Evolutionary conservation across 64 coral and sea anemone species (phyloP), one percentile per base, ranked within the genome.

Genomic region (Porites australiensis): DNA sequence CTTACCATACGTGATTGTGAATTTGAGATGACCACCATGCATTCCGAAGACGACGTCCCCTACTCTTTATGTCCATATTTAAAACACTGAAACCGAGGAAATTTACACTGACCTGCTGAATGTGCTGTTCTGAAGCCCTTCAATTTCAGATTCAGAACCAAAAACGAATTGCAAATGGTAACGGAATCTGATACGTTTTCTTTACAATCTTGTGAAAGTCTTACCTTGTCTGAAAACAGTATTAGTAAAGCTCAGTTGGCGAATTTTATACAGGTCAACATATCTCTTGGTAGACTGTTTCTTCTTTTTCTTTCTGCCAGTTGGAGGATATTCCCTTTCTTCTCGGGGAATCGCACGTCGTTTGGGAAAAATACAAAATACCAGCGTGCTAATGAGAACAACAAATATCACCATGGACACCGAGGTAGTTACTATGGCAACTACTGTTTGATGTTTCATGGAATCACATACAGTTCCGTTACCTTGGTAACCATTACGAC

Each of bases 211-310:
- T 57, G 1, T 4, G 54, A 12, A 57, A 54, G 8, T 55, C 75
- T 78, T 58, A 78, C 75, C 75, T 58, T 55, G 50, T 54, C 49
- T 78, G 21, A n/a, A 78, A 78, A 50, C 75, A 55, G 20, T 58
- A 23, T 78, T 78, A 20, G 75, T 78, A 4, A 78, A 78, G 20
- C 75, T 50, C 7, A 78, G 20, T 21, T 78, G 50, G 50, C 51
- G 75, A 23, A 78, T 54, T 22, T 78, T 78, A 22, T 78, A 27
- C 75, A 78, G n/a, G 75, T 78, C 75, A 5, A 78, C 75, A 78
- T 78, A 78, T 55, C 75, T 50, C 50, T 51, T 58, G 8, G 75
- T 78, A 13, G 50, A 78, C 50, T 78, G 75, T 57, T 78, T 55
- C 21, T 23, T 78, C 51, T 78, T 78, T 78, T 12, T 78, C 47